A percentile compares a stretch with the other conserved stretches of the same genome.
These are phyloP conservation scores for Pseudorasbora parva DNA, from an alignment of 2,113 vertebrate species.

Conservation along the genomic window DNA sequence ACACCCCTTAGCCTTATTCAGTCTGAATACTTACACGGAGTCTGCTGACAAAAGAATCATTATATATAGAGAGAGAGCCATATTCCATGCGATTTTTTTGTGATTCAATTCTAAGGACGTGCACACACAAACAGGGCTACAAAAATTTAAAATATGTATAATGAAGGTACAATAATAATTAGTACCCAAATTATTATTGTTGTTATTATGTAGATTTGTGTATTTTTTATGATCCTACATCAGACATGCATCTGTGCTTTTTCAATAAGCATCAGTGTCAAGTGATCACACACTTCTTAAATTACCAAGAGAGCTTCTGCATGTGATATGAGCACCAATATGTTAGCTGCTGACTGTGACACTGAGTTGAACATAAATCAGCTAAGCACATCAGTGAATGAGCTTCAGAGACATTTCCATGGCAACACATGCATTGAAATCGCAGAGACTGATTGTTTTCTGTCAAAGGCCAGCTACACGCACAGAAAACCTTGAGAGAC, in stretches of 20 bases:
- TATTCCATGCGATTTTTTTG: constrained; percentile 19
- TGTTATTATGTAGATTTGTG: not conserved
- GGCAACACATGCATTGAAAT: constrained; percentile 70
- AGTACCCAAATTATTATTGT: not conserved
- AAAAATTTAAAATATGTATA: too few species aligned
- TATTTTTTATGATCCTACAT: not conserved
- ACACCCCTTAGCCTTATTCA: constrained; percentile 43
- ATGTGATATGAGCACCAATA: constrained; percentile 32
- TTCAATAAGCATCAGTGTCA: constrained; percentile 8
- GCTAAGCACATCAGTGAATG: constrained; percentile 64
- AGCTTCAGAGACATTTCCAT: constrained; percentile 75
- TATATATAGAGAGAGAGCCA: too few species aligned
- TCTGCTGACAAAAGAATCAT: constrained; percentile 20
- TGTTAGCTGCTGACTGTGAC: constrained; percentile 23
- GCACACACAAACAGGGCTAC: not conserved
- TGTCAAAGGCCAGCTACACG: constrained; percentile 42
- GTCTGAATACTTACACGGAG: not conserved
- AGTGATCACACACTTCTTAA: not conserved
- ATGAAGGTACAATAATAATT: not conserved
- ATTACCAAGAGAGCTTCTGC: constrained; percentile 1
- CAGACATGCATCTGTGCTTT: not conserved
- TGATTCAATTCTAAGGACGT: not conserved
- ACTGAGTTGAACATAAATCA: constrained; percentile 37
- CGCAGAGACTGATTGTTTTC: constrained; percentile 34
- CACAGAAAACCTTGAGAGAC: constrained; percentile 70